Base-by-base conservation (phyloP, 2,797 vertebrate species). In the Oophaga sylvatica region DNA sequence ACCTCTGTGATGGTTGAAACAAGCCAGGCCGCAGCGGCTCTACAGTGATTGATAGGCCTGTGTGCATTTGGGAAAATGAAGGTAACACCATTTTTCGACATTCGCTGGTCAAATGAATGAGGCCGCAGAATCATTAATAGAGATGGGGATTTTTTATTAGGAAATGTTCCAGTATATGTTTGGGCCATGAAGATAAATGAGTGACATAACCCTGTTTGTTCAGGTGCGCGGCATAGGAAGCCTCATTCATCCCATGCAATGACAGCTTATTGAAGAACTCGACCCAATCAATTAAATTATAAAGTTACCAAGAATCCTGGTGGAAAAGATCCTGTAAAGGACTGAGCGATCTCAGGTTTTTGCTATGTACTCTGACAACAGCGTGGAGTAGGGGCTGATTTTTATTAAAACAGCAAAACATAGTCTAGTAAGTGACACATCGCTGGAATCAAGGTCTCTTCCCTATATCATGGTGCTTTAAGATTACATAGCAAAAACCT, bases 101-200 rank as follows among this genome's bases (percentile, higher is more conserved):
- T 71, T 68, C 67, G 35, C 22, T 48, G 48, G 26, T 22, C 26
- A 71, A 68, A 71, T 71, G 81, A 83, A 65, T 71, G 67, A 26
- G 81, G 53, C 81, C 20, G 81, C 45, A 35, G 62, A 45, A 45
- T 53, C 35, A 53, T 81, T 87, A 81, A 45, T 19, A 60, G 77
- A 75, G 57, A 75, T 65, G 79, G 78, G 79, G 68, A 87, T 75
- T 56, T 41, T 62, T 53, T 71, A 59, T 5, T 7, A 26, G 20
- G 53, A 80, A 81, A 80, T 75, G 68, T 63, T 31, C 60, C 17
- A 76, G 31, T 57, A 81, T 57, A 80, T 63, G 80, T 73, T 75
- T 60, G 56, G 68, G 20, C 57, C 29, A 76, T 65, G 45, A 87
- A 87, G 86, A 87, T 65, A 67, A 65, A 87, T 87, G 80, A 76